Evolutionary conservation across 1,140 invertebrate genomes (phyloP), one percentile per base, ranked within the genome.

Genomic region (Drosophila baimaii): DNA sequence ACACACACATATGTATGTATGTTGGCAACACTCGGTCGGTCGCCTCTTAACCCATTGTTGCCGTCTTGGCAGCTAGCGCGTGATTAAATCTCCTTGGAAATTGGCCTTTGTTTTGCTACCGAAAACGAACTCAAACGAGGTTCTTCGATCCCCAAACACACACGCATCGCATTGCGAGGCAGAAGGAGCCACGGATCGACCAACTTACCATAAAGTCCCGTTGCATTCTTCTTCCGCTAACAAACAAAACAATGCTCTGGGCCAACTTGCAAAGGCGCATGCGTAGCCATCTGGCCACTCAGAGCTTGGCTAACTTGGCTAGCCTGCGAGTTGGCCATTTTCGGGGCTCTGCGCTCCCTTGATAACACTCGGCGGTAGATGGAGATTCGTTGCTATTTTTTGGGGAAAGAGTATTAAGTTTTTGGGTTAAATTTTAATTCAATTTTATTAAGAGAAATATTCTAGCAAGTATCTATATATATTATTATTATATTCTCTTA

Each of bases 171-270:
- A 37, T 21, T 49, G n/a, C 35, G 49, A 43, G 47, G 44, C 71
- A 46, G n/a, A 72, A 63, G 59, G 52, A 55, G 61, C 23, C 27
- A 23, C 47, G 35, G 31, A 56, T 79, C 83, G 64, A 72, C 62
- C 84, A 89, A 89, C 84, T 89, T 89, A 89, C 84, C 84, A 89
- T 89, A 89, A 89, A 89, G 79, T 81, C 82, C 84, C 84, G 84
- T 89, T 89, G 89, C 84, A 88, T 75, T 75, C 72, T 77, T 84
- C 74, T 88, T 80, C 84, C 64, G 84, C 84, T 65, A 89, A 81
- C 84, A 89, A 89, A 75, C 81, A 85, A 71, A 71, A 77, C 61
- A 51, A 76, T 66, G 62, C 62, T 66, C 49, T 69, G 61, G 58
- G 74, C 63, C 70, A 21, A 54, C 51, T 54, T n/a, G 31, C 35